Conservation (phyloP, 1,140 invertebrate species). For the Diuraphis noxia region DNA sequence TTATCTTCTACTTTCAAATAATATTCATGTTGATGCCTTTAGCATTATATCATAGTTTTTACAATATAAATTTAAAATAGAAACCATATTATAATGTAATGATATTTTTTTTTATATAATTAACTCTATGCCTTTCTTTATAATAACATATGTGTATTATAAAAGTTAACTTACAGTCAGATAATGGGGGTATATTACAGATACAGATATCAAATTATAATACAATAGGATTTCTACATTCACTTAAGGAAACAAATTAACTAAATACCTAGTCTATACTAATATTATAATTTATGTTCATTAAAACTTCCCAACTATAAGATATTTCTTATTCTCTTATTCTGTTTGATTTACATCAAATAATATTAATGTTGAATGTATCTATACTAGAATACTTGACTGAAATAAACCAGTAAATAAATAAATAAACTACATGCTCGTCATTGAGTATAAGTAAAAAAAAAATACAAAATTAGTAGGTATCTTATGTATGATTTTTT, state of each 20-base stretch:
- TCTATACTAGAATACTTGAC: background rate
- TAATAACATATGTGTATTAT: slow-evolving; percentile 22
- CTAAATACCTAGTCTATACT: background rate
- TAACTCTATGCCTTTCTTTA: background rate
- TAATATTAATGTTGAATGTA: background rate
- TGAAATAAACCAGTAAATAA: background rate
- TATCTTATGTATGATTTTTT: background rate
- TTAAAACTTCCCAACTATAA: background rate
- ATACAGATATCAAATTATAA: slow-evolving; percentile 37
- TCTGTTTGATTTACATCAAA: background rate
- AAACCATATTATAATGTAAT: background rate
- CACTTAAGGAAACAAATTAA: slow-evolving; percentile 15
- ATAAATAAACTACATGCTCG: background rate
- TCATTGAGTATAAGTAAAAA: background rate
- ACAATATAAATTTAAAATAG: background rate
- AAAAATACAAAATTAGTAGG: background rate
- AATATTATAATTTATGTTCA: background rate
- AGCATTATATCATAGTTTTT: background rate
- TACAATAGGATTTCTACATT: background rate
- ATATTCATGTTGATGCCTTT: background rate
- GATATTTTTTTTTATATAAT: slow-evolving; percentile 5
- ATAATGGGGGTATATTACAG: slow-evolving; percentile 11
- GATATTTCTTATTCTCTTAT: background rate
- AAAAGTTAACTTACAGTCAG: background rate
- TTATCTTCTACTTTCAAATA: background rate